Evolutionary conservation across 2,797 vertebrate species (phyloP), one percentile per base, ranked within the genome.

Genomic region (Enoplosus armatus): DNA sequence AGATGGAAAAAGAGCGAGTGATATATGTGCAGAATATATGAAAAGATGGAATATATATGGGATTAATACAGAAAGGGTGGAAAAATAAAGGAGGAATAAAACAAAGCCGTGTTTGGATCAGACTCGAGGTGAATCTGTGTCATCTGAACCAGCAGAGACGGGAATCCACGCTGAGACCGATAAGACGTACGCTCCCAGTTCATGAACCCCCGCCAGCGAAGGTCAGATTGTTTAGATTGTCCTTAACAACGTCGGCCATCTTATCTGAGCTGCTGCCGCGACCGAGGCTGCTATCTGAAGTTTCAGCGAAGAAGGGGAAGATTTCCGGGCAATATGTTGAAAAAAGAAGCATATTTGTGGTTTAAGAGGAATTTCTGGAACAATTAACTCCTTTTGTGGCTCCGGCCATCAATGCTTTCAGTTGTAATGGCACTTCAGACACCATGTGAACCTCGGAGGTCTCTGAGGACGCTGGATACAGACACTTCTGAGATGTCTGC

Each of bases 11-110:
- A 53, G 33, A 55, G 35, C 1, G 9, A 27, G 55, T 82, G 75
- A 89, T 86, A 22, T 62, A 83, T 67, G 70, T 60, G 73, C 80
- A 66, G 68, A 79, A 79, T 55, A 62, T 64, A 82, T 82, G 74
- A 77, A 78, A n/a, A 61, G 60, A 59, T 50, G 37, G 54, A 56
- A 74, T 66, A 31, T 79, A 48, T 72, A 58, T 66, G 53, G 64
- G 58, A 62, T 77, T 66, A 69, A 81, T 72, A 54, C 27, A 58
- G 33, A 68, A 29, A 16, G n/a, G 18, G 31, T 12, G 43, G 10
- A 26, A 31, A 39, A 24, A 29, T 33, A 39, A 27, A 41, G n/a
- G 37, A 48, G 58, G 31, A 26, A 51, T 54, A 29, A 33, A 71
- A 55, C 14, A 18, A n/a, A n/a, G n/a, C n/a, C n/a, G n/a, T n/a